These are phyloP conservation scores for Apodemia mormo DNA, from an alignment of 2,888 invertebrate species.

Conservation along the genomic window DNA sequence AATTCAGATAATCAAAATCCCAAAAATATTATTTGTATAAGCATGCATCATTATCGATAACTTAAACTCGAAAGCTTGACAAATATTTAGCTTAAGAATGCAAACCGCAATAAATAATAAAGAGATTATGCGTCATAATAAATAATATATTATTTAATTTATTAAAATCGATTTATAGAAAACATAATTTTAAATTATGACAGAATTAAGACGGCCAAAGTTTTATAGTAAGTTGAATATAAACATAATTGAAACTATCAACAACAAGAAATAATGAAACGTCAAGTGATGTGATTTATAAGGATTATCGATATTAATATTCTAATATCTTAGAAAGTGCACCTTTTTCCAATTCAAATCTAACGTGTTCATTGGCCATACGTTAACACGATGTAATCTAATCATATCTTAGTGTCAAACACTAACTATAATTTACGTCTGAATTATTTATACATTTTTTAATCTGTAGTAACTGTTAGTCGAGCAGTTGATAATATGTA, in stretches of 20 bases:
- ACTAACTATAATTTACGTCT: conserved; percentile 14
- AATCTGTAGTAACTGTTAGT: neutral
- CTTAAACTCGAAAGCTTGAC: neutral
- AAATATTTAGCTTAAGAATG: conserved; percentile 17
- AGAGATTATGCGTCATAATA: conserved; percentile 11
- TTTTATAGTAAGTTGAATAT: conserved; percentile 12
- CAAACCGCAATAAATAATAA: neutral
- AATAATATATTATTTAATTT: conserved; percentile 5
- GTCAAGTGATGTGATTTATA: conserved; percentile 37
- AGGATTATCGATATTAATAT: conserved; percentile 42
- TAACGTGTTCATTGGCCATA: conserved; percentile 37
- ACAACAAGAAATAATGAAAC: conserved; percentile 20
- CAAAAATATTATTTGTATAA: neutral
- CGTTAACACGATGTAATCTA: conserved; percentile 29
- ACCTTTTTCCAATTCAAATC: conserved; percentile 28
- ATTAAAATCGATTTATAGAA: conserved; percentile 8
- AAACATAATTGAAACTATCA: conserved; percentile 8
- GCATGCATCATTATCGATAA: neutral
- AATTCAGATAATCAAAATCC: neutral
- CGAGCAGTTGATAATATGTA: neutral
- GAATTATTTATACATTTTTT: conserved; percentile 10
- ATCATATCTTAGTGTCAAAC: conserved; percentile 5
- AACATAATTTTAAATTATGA: conserved; percentile 7
- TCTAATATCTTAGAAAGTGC: conserved; percentile 42
- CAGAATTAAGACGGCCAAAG: conserved; percentile 3